Evolutionary conservation across 92 coral and sea anemone species (phyloP).

Genomic region (Zoanthus sociatus): DNA sequence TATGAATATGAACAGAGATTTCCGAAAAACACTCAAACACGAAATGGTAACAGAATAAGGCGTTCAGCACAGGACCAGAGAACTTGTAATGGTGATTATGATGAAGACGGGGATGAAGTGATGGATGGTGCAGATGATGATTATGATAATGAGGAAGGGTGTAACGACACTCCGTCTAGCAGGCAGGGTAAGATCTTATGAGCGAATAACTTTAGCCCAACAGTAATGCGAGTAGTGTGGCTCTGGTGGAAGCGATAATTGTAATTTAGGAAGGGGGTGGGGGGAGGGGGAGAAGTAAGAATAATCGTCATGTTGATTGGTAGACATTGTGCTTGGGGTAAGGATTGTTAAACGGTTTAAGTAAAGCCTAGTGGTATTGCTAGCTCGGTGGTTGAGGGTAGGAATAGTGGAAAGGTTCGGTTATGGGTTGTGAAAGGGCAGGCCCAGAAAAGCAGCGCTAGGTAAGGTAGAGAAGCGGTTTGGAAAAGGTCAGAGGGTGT

Average conservation of each 20-base stretch:
- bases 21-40: slow-evolving; percentile 30
- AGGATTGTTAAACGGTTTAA: too few species aligned
- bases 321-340: too few species aligned
- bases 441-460: too few species aligned
- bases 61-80: neutral
- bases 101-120: slow-evolving; percentile 42
- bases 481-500: too few species aligned
- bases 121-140: slow-evolving; percentile 8
- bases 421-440: neutral
- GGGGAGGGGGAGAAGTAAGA: too few species aligned
- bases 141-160: slow-evolving; percentile 18
- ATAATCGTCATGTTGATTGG: neutral
- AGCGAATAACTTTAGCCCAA: neutral
- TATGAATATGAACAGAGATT: slow-evolving; percentile 45
- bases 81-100: slow-evolving; percentile 34
- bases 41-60: neutral
- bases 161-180: slow-evolving; percentile 18
- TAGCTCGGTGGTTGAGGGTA: neutral
- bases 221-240: neutral
- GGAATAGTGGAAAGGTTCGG: neutral
- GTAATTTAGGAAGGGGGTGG: too few species aligned
- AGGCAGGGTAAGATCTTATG: slow-evolving; percentile 14
- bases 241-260: too few species aligned
- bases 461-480: too few species aligned
- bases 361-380: too few species aligned